These are phyloP conservation scores for Elephantulus edwardii DNA, from an alignment of 2,113 vertebrate genomes.

Conservation along the genomic window DNA sequence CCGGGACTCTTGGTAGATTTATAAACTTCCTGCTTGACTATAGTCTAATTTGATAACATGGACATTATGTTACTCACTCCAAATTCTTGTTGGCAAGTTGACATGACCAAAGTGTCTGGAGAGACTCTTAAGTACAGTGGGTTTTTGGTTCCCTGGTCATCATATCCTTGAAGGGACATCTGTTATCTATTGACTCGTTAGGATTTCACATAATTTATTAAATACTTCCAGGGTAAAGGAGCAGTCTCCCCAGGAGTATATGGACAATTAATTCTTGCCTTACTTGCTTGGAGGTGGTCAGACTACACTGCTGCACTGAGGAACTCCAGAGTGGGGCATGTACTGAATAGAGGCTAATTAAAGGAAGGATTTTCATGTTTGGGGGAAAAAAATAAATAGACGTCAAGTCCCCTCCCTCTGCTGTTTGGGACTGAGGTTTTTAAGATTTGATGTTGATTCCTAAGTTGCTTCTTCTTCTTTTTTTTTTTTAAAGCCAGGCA, in stretches of 20 bases:
- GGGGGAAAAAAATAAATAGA: not conserved
- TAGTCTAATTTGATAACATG: constrained; percentile 37
- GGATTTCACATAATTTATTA: constrained; percentile 34
- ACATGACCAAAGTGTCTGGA: constrained; percentile 23
- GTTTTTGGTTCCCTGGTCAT: not conserved
- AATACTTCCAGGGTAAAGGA: constrained; percentile 13
- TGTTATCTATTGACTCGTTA: not conserved
- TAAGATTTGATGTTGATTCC: not conserved
- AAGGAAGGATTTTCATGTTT: not conserved
- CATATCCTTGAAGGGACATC: not conserved
- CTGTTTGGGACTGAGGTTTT: constrained; percentile 13
- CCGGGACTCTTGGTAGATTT: not conserved
- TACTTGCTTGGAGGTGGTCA: not conserved
- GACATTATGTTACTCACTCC: constrained; percentile 38
- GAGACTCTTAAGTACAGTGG: not conserved
- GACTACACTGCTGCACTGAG: not conserved
- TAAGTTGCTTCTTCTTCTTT: constrained; percentile 20
- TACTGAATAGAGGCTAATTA: not conserved
- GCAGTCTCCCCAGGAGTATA: not conserved
- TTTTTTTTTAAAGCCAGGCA: not conserved
- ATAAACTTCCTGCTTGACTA: not conserved
- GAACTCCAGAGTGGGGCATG: not conserved
- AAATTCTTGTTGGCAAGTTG: not conserved
- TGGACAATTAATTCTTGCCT: constrained; percentile 16
- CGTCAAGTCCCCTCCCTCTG: not conserved